Evolutionary conservation across 2,888 invertebrate species (phyloP).

Genomic region (Mantis religiosa): DNA sequence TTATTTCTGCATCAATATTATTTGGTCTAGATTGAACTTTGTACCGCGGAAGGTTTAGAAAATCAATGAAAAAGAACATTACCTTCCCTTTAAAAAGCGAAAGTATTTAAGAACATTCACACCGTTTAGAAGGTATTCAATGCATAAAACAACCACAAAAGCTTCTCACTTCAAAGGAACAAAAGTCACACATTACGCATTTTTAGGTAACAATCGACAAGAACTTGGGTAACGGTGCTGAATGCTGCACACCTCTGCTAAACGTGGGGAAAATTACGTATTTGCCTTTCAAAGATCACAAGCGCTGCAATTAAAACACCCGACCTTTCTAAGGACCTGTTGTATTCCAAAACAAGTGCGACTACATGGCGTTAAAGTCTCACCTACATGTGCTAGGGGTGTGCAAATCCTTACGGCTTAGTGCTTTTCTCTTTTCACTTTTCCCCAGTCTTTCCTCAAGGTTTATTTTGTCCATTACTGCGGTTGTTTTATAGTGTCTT

Average conservation of each 20-base stretch:
- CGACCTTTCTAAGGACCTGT: not conserved
- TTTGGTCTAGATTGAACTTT: too few species aligned
- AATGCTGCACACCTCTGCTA: too few species aligned
- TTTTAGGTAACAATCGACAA: not conserved
- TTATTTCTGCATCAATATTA: too few species aligned
- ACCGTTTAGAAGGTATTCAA: not conserved
- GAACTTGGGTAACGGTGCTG: not conserved
- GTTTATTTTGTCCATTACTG: too few species aligned
- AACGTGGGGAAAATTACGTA: not conserved
- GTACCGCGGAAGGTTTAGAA: too few species aligned
- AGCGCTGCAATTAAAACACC: not conserved
- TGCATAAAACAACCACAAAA: not conserved
- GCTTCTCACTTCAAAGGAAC: not conserved
- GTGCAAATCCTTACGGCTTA: not conserved
- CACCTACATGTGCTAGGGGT: not conserved
- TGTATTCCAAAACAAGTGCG: not conserved
- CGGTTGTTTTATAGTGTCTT: too few species aligned
- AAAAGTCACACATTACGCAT: not conserved
- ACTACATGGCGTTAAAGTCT: not conserved
- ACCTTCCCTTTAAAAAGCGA: not conserved
- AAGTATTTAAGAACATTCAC: not conserved
- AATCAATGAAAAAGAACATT: not conserved
- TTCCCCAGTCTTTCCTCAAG: too few species aligned
- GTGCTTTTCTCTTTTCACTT: too few species aligned
- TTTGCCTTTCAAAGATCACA: not conserved